Conservation (phyloP, 2,797 vertebrate genomes). For the Pogoniulus pusillus region DNA sequence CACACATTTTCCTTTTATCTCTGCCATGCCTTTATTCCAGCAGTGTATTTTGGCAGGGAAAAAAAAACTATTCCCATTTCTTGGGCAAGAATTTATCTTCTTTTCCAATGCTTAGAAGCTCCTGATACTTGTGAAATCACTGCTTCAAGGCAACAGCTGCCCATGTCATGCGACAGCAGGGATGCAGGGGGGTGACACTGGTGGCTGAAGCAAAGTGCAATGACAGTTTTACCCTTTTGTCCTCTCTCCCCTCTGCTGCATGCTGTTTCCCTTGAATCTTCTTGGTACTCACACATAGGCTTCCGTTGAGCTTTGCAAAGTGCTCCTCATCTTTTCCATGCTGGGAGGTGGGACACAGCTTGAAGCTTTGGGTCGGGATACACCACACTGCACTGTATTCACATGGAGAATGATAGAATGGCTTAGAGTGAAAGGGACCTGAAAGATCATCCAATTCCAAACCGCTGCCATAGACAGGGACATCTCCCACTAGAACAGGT, state of each 20-base stretch:
- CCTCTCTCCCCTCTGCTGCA: neutral
- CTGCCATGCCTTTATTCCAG: neutral
- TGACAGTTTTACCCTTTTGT: neutral
- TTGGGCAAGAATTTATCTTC: neutral
- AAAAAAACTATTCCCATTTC: neutral
- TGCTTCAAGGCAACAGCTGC: neutral
- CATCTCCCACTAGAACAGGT: no score
- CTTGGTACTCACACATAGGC: neutral
- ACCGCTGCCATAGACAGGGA: no score
- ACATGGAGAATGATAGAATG: neutral
- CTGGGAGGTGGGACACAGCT: neutral
- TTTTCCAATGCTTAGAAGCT: neutral
- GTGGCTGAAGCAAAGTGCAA: neutral
- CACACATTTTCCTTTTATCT: neutral
- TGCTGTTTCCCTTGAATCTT: neutral
- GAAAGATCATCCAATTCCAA: no score
- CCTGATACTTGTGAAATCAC: neutral
- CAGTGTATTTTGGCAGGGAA: neutral
- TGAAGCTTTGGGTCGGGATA: neutral
- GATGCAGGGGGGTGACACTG: neutral
- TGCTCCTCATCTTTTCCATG: neutral
- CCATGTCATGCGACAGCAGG: neutral
- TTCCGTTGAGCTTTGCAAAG: neutral
- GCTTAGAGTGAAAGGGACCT: no score
- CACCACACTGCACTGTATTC: neutral